Base-by-base conservation (phyloP, 2,888 invertebrate genomes). In the Sinotaia quadrata region DNA sequence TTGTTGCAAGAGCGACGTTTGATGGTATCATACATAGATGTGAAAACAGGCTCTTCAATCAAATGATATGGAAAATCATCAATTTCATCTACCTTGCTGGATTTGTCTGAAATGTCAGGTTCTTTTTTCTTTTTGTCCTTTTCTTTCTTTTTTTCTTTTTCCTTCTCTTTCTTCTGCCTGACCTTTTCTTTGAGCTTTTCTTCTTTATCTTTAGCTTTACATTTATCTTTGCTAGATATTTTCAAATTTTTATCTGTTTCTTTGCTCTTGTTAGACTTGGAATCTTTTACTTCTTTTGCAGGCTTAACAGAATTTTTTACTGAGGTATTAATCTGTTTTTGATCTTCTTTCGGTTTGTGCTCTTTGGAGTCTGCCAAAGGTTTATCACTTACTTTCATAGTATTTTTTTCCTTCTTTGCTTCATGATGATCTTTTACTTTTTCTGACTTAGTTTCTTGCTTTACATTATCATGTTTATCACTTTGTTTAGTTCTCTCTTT, bases 1-100 rank as follows among this genome's bases (percentile, higher is more conserved):
- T 65, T 65, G 33, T 10, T 65, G 44, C 65, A 65, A 12, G 65
- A 65, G 1, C 65, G 56, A 29, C 65, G 36, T n/a, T 65, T 65
- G 31, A 65, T 65, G 56, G 65, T 65, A 87, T 97, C 97, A 87
- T 98, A 98, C 97, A 98, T 98, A 12, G 97, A 97, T 71, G 96
- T 95, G 85, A 96, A 96, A 10, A 96, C 95, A 57, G 75, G 72
- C 47, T 58, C 67, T 24, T 68, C 67, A 57, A 70, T 29, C 10
- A 73, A 68, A 69, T 77, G 77, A 67, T 77, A 69, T 41, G 71
- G 71, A 74, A 67, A 60, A 44, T 68, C 59, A 74, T 77, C 51
- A 73, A 66, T 61, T 66, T 73, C 44, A 72, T 74, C 54, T 75
- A 72, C 31, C 31, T 59, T 73, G 8, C 51, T 59, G 21, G 56